Evolutionary conservation across 2,797 vertebrate genomes (phyloP).

Genomic region (Cyclura pinguis): DNA sequence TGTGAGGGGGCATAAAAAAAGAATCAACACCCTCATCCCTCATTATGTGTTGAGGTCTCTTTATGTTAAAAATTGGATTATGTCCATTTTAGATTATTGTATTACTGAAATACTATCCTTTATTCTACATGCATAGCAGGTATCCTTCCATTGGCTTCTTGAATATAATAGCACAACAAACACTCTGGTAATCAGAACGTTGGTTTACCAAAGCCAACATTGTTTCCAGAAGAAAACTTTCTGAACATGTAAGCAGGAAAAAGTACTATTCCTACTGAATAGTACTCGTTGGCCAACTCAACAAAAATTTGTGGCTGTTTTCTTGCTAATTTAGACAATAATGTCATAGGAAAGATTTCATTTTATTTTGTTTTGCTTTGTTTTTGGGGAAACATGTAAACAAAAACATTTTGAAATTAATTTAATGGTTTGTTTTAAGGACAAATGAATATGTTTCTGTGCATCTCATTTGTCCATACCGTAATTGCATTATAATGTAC

Average conservation of each 20-base stretch:
- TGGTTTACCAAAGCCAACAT: not conserved
- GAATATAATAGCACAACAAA: not conserved
- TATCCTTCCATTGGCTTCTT: not conserved
- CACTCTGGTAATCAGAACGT: not conserved
- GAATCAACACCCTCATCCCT: not conserved
- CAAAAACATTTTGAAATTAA: not conserved
- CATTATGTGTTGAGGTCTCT: not conserved
- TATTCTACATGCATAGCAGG: not conserved
- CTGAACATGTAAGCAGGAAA: not conserved
- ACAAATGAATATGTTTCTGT: not conserved
- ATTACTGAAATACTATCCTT: not conserved
- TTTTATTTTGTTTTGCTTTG: not conserved
- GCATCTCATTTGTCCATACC: conserved; percentile 1
- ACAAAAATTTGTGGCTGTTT: not conserved
- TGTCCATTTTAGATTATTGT: not conserved
- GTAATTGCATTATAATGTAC: conserved; percentile 26
- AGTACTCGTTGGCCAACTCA: not conserved
- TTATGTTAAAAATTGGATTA: not conserved
- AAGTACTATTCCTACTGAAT: not conserved
- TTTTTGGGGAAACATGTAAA: not conserved
- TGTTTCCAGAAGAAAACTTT: not conserved
- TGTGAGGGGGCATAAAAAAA: not conserved
- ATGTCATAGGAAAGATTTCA: not conserved
- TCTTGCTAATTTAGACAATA: not conserved
- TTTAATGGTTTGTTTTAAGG: conserved; percentile 1